These are phyloP conservation scores for Eupithecia abbreviata DNA, from an alignment of 2,888 invertebrate species.

Conservation along the genomic window DNA sequence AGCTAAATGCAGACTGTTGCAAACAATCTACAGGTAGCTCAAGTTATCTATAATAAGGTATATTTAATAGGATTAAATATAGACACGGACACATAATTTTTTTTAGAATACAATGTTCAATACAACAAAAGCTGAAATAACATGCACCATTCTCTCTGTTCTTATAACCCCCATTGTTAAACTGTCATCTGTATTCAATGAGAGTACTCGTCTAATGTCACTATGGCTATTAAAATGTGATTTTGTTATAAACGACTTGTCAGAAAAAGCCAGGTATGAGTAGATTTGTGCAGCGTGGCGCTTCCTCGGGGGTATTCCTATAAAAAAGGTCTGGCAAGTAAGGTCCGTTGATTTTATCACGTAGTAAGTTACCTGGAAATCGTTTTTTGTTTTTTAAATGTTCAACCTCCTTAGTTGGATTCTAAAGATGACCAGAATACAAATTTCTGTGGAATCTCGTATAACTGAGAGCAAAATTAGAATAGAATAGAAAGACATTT, in stretches of 20 bases:
- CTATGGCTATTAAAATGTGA: slow-evolving; percentile 24
- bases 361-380: slow-evolving; percentile 30
- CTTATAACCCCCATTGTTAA: slow-evolving; percentile 1
- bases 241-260: slow-evolving; percentile 31
- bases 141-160: neutral
- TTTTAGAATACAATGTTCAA: neutral
- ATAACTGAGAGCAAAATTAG: neutral
- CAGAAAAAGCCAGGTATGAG: slow-evolving; percentile 49
- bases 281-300: slow-evolving; percentile 42
- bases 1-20: too few relatives aligned
- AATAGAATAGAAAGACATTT: too few relatives aligned
- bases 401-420: neutral
- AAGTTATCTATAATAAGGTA: too few relatives aligned
- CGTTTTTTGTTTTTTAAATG: slow-evolving; percentile 10
- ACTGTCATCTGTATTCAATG: slow-evolving; percentile 19
- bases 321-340: slow-evolving; percentile 61
- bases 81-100: neutral
- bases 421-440: neutral
- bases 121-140: neutral
- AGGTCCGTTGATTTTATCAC: slow-evolving; percentile 12
- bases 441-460: neutral
- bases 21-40: too few relatives aligned
- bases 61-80: too few relatives aligned
- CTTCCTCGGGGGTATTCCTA: slow-evolving; percentile 52
- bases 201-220: slow-evolving; percentile 7